Conservation (phyloP, 2,797 vertebrate species). For the Notolepis coatsorum region DNA sequence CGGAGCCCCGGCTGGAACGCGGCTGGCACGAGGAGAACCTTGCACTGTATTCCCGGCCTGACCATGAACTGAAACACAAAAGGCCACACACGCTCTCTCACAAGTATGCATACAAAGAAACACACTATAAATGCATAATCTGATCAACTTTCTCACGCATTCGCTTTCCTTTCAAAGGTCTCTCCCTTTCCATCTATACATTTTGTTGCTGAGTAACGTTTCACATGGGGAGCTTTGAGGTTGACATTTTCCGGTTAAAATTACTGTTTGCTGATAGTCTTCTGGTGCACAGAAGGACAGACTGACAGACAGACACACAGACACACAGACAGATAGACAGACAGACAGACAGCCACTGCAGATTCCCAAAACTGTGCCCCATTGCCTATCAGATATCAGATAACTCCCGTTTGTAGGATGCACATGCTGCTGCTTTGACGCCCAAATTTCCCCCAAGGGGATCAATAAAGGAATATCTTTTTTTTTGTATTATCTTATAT, state of each 20-base stretch:
- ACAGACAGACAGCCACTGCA: neutral
- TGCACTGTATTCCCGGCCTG: neutral
- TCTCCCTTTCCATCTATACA: constrained; percentile 6
- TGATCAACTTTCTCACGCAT: neutral
- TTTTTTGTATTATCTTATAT: no score
- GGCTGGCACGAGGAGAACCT: constrained; percentile 42
- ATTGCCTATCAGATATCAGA: constrained; percentile 6
- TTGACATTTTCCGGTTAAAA: neutral
- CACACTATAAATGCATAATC: constrained; percentile 5
- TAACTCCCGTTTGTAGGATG: neutral
- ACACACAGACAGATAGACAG: neutral
- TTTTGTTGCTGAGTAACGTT: neutral
- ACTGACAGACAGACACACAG: neutral
- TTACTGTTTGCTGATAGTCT: neutral
- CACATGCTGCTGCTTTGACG: constrained; percentile 26
- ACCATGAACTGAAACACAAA: neutral
- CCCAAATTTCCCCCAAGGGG: no score
- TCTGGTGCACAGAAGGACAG: neutral
- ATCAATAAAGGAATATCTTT: no score
- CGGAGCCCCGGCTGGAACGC: constrained; percentile 65
- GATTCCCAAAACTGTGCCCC: neutral
- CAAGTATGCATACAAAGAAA: constrained; percentile 14
- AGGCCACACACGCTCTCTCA: constrained; percentile 19
- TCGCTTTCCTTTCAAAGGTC: constrained; percentile 21
- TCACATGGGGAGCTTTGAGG: constrained; percentile 5